Percentiles rank a stretch among this genome's conserved stretches.
These are phyloP conservation scores for Probaryconus sp. DNA, from an alignment of 1,140 invertebrate species.

Conservation along the genomic window DNA sequence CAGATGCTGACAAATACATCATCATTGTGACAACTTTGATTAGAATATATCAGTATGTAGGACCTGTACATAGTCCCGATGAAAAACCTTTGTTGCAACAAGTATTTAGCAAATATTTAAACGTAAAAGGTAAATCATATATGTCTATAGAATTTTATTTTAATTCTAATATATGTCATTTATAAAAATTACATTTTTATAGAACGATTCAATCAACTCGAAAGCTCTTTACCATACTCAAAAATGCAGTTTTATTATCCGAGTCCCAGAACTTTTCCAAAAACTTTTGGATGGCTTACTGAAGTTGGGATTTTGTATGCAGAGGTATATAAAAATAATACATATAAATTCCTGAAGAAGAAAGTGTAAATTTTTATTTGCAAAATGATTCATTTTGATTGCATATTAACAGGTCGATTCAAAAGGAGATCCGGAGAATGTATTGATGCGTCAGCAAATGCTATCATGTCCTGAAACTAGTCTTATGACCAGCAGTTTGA, in stretches of 20 bases:
- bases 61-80: constrained; percentile 83
- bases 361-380: no score
- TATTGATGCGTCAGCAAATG: constrained; percentile 81
- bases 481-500: constrained; percentile 67
- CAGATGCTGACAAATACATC: constrained; percentile 84
- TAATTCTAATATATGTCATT: constrained; percentile 1
- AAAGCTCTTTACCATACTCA: constrained; percentile 87
- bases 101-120: constrained; percentile 90
- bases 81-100: constrained; percentile 89
- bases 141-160: no score
- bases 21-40: constrained; percentile 91
- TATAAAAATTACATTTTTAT: constrained; percentile 54
- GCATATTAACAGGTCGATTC: constrained; percentile 78
- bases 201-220: constrained; percentile 85
- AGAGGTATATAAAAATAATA: constrained; percentile 77
- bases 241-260: constrained; percentile 89
- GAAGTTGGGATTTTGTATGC: constrained; percentile 85
- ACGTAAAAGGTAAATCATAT: constrained; percentile 81
- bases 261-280: constrained; percentile 82
- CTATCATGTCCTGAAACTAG: constrained; percentile 80
- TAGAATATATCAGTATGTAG: constrained; percentile 91
- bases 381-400: no score
- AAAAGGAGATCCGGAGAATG: constrained; percentile 79
- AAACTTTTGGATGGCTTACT: constrained; percentile 92
- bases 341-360: background rate